A percentile compares a stretch with the other conserved stretches of the same genome.
Conservation (phyloP, 2,797 vertebrate genomes). For the Lacerta viridis region DNA sequence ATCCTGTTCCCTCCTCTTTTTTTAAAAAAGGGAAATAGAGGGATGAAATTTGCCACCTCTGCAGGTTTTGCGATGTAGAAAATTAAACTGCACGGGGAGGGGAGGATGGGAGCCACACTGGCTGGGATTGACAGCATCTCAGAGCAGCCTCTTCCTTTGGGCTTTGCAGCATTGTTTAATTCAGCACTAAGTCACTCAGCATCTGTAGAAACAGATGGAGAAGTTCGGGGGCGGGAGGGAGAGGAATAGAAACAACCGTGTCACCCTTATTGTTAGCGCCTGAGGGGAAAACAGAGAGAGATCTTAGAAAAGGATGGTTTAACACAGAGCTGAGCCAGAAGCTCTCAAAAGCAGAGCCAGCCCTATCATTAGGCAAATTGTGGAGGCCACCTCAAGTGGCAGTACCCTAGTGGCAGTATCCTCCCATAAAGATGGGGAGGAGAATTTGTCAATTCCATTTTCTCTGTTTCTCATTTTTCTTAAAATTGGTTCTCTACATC, state of each 20-base stretch:
- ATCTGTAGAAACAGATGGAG: slow-evolving; percentile 60
- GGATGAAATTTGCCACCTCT: slow-evolving; percentile 9
- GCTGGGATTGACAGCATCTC: slow-evolving; percentile 29
- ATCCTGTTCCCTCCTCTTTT: neutral
- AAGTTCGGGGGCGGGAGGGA: neutral
- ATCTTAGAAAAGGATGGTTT: neutral
- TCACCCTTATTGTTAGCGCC: slow-evolving; percentile 1
- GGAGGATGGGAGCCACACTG: slow-evolving; percentile 19
- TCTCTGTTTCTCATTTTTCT: too few relatives aligned
- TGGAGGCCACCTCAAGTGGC: too few relatives aligned
- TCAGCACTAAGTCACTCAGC: slow-evolving; percentile 36
- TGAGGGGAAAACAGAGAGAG: neutral
- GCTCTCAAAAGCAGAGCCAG: neutral
- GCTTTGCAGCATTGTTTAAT: slow-evolving; percentile 38
- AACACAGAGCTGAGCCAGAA: neutral
- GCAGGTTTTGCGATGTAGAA: neutral
- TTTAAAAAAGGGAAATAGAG: neutral
- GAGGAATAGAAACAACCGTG: neutral
- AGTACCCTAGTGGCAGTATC: too few relatives aligned
- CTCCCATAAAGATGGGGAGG: too few relatives aligned
- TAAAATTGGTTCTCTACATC: too few relatives aligned
- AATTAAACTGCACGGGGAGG: slow-evolving; percentile 35
- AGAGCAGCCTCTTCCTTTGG: accelerated
- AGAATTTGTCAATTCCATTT: too few relatives aligned
- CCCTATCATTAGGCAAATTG: too few relatives aligned